Evolutionary conservation across 1,140 invertebrate species (phyloP), one percentile per base, ranked within the genome.

Genomic region (Drosophila nannoptera): DNA sequence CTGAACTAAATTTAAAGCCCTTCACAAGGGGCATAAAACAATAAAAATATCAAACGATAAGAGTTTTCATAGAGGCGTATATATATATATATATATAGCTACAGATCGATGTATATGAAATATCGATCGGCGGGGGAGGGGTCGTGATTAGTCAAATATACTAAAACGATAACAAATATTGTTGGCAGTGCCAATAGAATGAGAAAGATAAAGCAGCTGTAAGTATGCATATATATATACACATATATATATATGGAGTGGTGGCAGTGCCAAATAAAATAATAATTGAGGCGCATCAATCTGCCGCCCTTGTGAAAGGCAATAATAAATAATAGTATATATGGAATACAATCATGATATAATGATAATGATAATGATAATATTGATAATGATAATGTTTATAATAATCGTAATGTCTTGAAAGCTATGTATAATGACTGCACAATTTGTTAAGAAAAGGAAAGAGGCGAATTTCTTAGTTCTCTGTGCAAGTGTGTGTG

Each of bases 381-480:
- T 69, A 53, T 49, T 43, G 6, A 56, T 45, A 12, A 45, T 54
- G 4, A 54, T 36, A 22, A 54, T 55, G 8, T 32, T 56, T 32
- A 43, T 32, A 16, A 58, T 60, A 49, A 61, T 67, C 55, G 61
- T 67, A 61, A 61, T 71, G 63, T 60, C 68, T 70, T 70, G 52
- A 71, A 71, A 71, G 69, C 69, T 71, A 67, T 71, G 53, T 65
- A 31, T 60, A 67, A 66, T 71, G 69, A 71, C 69, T 66, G 69
- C 61, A 59, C 62, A 66, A 45, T 42, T 64, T 38, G 66, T 59
- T 14, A 35, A 46, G 46, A 53, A 53, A 67, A 22, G 22, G 16
- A 61, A 31, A 14, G 22, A 36, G 35, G 22, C 22, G 22, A 43
- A 31, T 55, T 48, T 54, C 38, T 64, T 49, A 59, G 60, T 50